Evolutionary conservation across 2,888 invertebrate species (phyloP).

Genomic region (Orthosia incerta): DNA sequence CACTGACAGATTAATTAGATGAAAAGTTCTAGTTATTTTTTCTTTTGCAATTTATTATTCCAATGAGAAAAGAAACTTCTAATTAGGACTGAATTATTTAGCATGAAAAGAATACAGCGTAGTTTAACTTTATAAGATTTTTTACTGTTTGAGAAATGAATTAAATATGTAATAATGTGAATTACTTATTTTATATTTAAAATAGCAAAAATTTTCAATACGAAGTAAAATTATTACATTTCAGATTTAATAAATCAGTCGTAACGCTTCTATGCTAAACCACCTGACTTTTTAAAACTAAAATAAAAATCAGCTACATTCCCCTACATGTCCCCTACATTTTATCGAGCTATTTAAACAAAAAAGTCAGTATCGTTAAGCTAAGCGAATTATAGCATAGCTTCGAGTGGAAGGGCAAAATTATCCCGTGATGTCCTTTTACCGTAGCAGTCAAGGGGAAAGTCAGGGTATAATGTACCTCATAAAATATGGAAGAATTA

Average conservation of each 20-base stretch:
- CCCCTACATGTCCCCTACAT: no score
- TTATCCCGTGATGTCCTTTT: slow-evolving; percentile 46
- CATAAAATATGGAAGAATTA: slow-evolving; percentile 83
- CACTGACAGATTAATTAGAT: slow-evolving; percentile 44
- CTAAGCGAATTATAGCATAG: slow-evolving; percentile 34
- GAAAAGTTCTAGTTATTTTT: slow-evolving; percentile 38
- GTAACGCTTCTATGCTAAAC: no score
- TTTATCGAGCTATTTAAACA: no score
- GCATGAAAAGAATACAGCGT: slow-evolving; percentile 26
- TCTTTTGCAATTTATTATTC: slow-evolving; percentile 50
- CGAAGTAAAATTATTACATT: background rate
- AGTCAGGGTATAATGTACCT: slow-evolving; percentile 70
- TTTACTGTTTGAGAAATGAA: background rate
- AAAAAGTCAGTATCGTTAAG: background rate
- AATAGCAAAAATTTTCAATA: background rate
- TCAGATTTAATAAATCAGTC: background rate
- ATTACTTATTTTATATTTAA: background rate
- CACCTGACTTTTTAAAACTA: no score
- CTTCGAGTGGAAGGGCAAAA: slow-evolving; percentile 39
- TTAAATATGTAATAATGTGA: background rate
- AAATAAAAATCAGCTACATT: no score
- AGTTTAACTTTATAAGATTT: background rate
- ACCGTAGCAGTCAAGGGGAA: slow-evolving; percentile 66
- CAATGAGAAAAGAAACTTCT: slow-evolving; percentile 45
- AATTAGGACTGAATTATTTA: slow-evolving; percentile 44